These are phyloP conservation scores for Odontamblyopus rebecca DNA, from an alignment of 2,797 vertebrate genomes.

Conservation along the genomic window DNA sequence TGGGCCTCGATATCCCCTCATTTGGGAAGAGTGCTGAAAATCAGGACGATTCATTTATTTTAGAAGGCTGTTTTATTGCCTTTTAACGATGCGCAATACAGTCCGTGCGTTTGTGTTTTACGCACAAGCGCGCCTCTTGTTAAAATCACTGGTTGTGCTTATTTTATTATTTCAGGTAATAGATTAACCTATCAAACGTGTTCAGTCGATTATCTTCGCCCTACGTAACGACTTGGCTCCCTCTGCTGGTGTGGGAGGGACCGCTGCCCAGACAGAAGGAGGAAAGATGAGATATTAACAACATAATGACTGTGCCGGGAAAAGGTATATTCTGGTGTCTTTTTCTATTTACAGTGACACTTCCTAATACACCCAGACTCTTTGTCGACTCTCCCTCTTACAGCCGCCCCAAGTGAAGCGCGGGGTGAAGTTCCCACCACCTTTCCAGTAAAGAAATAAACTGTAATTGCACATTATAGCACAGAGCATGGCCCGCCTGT, in stretches of 20 bases:
- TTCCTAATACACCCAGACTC: slow-evolving; percentile 49
- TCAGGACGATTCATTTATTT: neutral
- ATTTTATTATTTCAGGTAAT: neutral
- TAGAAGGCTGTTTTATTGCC: neutral
- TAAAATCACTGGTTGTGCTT: neutral
- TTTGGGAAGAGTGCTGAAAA: neutral
- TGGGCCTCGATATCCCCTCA: neutral
- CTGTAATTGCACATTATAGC: slow-evolving; percentile 55
- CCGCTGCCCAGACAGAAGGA: slow-evolving; percentile 3
- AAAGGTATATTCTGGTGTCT: slow-evolving; percentile 39
- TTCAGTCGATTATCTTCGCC: neutral
- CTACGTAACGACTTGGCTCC: slow-evolving; percentile 33
- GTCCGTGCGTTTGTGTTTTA: neutral
- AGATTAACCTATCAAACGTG: neutral
- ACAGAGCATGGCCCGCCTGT: slow-evolving; percentile 24
- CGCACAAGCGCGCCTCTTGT: neutral
- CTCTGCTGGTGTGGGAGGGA: slow-evolving; percentile 55
- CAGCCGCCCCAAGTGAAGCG: slow-evolving; percentile 17
- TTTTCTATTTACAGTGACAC: slow-evolving; percentile 45
- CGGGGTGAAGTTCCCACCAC: slow-evolving; percentile 40
- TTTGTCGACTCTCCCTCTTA: slow-evolving; percentile 35
- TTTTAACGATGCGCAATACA: neutral
- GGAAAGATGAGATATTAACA: slow-evolving; percentile 50
- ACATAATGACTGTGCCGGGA: slow-evolving; percentile 52
- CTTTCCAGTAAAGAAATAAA: slow-evolving; percentile 62